Conservation (phyloP, 2,888 invertebrate species). For the Capitulum mitella region DNA sequence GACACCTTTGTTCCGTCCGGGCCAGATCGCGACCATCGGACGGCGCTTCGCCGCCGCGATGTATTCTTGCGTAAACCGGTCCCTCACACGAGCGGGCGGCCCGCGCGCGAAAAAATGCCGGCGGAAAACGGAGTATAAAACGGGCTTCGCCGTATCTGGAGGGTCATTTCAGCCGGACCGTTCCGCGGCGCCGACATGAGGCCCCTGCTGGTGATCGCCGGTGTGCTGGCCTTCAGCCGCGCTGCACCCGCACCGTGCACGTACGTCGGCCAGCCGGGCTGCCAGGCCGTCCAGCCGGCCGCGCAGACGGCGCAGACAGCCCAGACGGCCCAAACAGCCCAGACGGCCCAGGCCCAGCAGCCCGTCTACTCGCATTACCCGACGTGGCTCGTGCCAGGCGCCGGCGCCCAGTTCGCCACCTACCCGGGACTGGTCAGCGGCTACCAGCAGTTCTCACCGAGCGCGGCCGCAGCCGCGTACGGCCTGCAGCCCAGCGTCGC, state of each 20-base stretch:
- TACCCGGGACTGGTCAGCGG: too few relatives aligned
- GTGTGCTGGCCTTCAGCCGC: background rate
- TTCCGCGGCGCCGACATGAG: background rate
- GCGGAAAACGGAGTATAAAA: conserved; percentile 5
- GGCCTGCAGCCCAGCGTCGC: background rate
- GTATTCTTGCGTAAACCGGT: background rate
- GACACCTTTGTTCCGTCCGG: too few relatives aligned
- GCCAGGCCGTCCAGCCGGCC: background rate
- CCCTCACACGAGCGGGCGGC: background rate
- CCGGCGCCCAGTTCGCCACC: too few relatives aligned
- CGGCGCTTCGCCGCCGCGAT: too few relatives aligned
- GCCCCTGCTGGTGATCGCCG: background rate
- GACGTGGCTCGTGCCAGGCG: background rate
- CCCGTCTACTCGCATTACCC: background rate
- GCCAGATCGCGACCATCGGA: too few relatives aligned
- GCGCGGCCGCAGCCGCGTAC: too few relatives aligned
- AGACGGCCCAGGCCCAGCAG: background rate
- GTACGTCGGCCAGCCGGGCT: background rate
- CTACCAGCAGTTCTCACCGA: too few relatives aligned
- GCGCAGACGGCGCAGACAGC: background rate
- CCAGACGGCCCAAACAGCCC: background rate
- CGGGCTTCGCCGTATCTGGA: background rate
- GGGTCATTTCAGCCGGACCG: background rate
- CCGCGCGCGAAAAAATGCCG: background rate
- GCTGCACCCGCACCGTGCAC: background rate